These are phyloP conservation scores for Petrocephalus schoutedeni DNA, from an alignment of 2,797 vertebrate species.

Conservation along the genomic window DNA sequence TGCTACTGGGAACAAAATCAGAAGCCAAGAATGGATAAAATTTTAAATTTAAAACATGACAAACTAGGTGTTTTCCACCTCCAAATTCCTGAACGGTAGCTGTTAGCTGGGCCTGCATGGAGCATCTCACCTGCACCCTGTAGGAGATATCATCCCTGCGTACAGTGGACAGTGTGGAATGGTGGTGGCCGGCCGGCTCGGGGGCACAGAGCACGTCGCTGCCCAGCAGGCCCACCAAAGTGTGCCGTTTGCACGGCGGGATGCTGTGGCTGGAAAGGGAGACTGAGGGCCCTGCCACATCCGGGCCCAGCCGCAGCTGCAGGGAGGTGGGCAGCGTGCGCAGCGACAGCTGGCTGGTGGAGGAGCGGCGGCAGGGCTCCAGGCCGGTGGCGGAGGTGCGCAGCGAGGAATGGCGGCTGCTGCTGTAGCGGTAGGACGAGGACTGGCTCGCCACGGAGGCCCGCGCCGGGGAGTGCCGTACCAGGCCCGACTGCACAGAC, in stretches of 20 bases:
- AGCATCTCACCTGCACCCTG: constrained; percentile 83
- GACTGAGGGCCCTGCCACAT: constrained; percentile 75
- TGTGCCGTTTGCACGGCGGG: constrained; percentile 87
- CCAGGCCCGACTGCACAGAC: constrained; percentile 85
- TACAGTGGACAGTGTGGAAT: constrained; percentile 55
- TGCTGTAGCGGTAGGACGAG: constrained; percentile 89
- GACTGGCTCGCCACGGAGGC: constrained; percentile 91
- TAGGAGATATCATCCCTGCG: constrained; percentile 92
- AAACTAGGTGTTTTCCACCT: background rate
- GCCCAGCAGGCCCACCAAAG: constrained; percentile 85
- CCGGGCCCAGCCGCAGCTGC: constrained; percentile 82
- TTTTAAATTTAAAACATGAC: background rate
- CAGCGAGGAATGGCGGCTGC: constrained; percentile 89
- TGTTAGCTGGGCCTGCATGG: background rate
- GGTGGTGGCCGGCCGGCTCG: constrained; percentile 61
- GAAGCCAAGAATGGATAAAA: background rate
- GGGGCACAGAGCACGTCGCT: constrained; percentile 65
- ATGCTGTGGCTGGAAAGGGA: constrained; percentile 96
- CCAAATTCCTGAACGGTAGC: background rate
- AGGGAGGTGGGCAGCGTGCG: constrained; percentile 87
- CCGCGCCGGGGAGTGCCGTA: constrained; percentile 88
- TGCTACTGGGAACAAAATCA: background rate
- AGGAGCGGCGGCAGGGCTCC: constrained; percentile 90
- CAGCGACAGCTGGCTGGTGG: constrained; percentile 92
- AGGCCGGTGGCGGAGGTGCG: constrained; percentile 85